Evolutionary conservation across 2,113 vertebrate species (phyloP).

Genomic region (human (Homo sapiens)): GRCh38 chr4:100818501-100819000

Average conservation of each 20-base stretch:
- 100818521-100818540: not conserved
- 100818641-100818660: not conserved
- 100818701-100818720: not conserved
- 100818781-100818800: not conserved
- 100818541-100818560: not conserved
- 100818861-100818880: not conserved
- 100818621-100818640: not conserved
- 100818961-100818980: slow-evolving; percentile 3
- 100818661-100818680: slow-evolving; percentile 20
- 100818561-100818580: not conserved
- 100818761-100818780: not conserved
- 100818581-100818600: not conserved
- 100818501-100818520: not conserved
- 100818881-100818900: not conserved
- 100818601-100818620: not conserved
- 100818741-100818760: not conserved
- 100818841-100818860: not conserved
- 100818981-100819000: slow-evolving; percentile 1
- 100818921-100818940: not conserved
- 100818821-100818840: not conserved
- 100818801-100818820: not conserved
- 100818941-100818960: not conserved
- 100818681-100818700: slow-evolving; percentile 17
- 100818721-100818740: not conserved
- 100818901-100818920: not conserved